Base-by-base conservation (phyloP, 1,140 invertebrate genomes). In the Saccostrea cuccullata region DNA sequence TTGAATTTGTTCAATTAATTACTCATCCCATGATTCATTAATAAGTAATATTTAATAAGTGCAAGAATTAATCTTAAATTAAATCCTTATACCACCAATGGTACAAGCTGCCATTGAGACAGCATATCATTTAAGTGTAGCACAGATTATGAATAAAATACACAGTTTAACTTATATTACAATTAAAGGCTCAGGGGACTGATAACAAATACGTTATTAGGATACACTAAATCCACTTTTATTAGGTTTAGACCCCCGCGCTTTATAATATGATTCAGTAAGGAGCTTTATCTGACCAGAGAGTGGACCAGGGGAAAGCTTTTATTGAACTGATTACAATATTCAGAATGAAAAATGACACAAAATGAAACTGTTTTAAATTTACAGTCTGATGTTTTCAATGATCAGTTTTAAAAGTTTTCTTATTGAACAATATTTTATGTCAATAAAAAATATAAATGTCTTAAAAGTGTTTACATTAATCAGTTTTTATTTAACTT, bases 11-110 rank as follows among this genome's bases (percentile, higher is more conserved):
- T 64, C 20, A 67, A 55, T 64, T 30, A 64, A 64, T 85, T 85
- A 85, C 64, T 58, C 58, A 85, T 67, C 60, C 64, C 26, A 36
- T 85, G 84, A 67, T 56, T 85, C n/a, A 58, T 56, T 56, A 8
- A 58, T 56, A 84, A 6, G 5, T 20, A 85, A 20, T 5, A 40
- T 67, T 84, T 85, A 77, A 77, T 77, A 36, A 77, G 70, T 23
- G 30, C 26, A 26, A 36, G 30, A 40, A 36, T 77, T 77, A 36
- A 77, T 30, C 70, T 77, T 64, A 20, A 36, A 77, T 30, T 77
- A 67, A 67, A 77, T 30, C 70, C 70, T 36, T 77, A 15, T 36
- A 26, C 26, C 70, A 9, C 17, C 58, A 6, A 64, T 20, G 58
- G n/a, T n/a, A 73, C 67, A 47, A 47, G 47, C 47, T 47, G 8